phyloP scores from a whole-genome alignment of 2,888 invertebrate genomes.

The Spatulosminthurus flaviceps region DNA sequence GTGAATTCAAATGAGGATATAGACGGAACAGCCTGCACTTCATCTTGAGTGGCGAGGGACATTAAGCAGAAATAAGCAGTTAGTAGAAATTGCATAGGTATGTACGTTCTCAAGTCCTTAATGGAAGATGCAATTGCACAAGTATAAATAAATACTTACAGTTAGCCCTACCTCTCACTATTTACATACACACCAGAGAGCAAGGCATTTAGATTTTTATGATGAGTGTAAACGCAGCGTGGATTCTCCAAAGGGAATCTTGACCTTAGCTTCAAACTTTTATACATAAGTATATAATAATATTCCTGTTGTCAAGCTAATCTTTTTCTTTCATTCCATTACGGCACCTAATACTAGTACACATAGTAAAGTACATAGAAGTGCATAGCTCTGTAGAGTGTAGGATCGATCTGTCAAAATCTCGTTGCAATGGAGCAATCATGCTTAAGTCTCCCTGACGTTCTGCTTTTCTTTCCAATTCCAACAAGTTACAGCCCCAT shows the following conservation, averaged over 20 bases:
- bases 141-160: conserved; percentile 4
- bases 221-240: conserved; percentile 18
- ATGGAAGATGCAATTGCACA: background rate
- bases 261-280: conserved; percentile 5
- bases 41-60: too few species aligned
- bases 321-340: conserved; percentile 5
- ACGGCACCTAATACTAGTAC: too few species aligned
- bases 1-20: too few species aligned
- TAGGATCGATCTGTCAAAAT: conserved; percentile 14
- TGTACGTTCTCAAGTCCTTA: too few species aligned
- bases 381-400: background rate
- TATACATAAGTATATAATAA: background rate
- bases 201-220: conserved; percentile 9
- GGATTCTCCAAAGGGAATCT: background rate
- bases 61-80: too few species aligned
- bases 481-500: background rate
- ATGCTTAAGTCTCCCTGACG: background rate
- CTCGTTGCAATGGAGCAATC: background rate
- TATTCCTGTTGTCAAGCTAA: background rate
- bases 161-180: background rate
- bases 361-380: too few species aligned
- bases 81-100: too few species aligned
- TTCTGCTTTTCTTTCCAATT: background rate
- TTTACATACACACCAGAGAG: conserved; percentile 13
- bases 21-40: too few species aligned